Evolutionary conservation across 2,888 invertebrate genomes (phyloP).

Genomic region (Meghimatium bilineatum): DNA sequence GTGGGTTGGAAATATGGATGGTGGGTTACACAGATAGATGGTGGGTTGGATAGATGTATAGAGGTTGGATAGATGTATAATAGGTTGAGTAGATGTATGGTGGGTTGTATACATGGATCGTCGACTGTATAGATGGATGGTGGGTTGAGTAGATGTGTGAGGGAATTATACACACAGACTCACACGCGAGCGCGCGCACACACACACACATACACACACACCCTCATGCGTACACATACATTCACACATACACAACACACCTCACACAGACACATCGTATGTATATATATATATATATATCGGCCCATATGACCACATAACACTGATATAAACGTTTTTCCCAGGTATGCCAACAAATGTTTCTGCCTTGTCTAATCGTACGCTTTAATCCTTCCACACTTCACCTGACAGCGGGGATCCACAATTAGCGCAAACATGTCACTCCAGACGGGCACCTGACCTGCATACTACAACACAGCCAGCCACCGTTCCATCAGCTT

Average conservation of each 20-base stretch:
- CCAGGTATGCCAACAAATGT: not conserved
- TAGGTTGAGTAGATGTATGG: no score
- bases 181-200: not conserved
- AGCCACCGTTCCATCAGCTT: not conserved
- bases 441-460: slow-evolving; percentile 17
- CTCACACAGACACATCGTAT: not conserved
- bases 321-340: not conserved
- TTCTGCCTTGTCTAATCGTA: not conserved
- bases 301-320: not conserved
- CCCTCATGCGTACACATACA: not conserved
- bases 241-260: not conserved
- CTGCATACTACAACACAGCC: not conserved
- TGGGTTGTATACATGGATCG: no score
- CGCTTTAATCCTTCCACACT: not conserved
- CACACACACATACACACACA: not conserved
- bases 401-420: slow-evolving; percentile 19
- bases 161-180: not conserved
- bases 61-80: no score
- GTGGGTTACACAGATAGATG: no score
- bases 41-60: no score
- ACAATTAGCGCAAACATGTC: slow-evolving; percentile 26
- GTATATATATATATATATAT: not conserved
- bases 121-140: no score
- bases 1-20: no score
- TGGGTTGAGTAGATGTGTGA: no score